Evolutionary conservation across 2,797 vertebrate genomes (phyloP).

Genomic region (Molossus molossus): DNA sequence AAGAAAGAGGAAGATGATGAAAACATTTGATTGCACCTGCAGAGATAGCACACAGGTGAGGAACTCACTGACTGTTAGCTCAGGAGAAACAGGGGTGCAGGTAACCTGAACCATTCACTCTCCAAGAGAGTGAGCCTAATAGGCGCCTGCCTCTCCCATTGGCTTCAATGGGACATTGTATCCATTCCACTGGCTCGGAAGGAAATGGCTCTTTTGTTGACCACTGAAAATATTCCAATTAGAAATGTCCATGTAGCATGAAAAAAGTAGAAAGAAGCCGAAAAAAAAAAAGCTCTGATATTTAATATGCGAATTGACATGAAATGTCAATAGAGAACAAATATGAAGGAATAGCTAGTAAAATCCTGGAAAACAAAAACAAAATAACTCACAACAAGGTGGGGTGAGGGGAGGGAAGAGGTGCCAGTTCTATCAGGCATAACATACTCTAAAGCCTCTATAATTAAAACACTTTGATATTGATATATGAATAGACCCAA

Average conservation of each 20-base stretch:
- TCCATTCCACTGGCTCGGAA: neutral
- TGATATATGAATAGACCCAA: neutral
- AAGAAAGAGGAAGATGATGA: neutral
- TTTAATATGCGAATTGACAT: neutral
- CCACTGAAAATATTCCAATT: neutral
- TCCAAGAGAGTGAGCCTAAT: neutral
- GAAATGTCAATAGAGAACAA: slow-evolving; percentile 26
- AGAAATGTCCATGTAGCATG: neutral
- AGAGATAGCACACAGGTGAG: neutral
- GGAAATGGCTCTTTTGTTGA: neutral
- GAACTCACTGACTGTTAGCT: neutral
- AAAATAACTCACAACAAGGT: neutral
- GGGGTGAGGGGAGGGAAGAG: neutral
- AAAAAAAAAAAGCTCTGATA: slow-evolving; percentile 29
- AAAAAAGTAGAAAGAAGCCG: neutral
- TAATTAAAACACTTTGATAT: neutral
- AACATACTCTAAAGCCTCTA: slow-evolving; percentile 2
- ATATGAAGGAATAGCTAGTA: neutral
- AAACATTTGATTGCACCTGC: neutral
- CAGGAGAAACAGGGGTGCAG: neutral
- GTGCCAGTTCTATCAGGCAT: neutral
- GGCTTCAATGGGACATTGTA: neutral
- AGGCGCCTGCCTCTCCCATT: neutral
- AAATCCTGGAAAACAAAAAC: neutral
- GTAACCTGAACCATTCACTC: neutral